Evolutionary conservation across 1,140 invertebrate genomes (phyloP), one percentile per base, ranked within the genome.

Genomic region (Diorhabda carinulata): DNA sequence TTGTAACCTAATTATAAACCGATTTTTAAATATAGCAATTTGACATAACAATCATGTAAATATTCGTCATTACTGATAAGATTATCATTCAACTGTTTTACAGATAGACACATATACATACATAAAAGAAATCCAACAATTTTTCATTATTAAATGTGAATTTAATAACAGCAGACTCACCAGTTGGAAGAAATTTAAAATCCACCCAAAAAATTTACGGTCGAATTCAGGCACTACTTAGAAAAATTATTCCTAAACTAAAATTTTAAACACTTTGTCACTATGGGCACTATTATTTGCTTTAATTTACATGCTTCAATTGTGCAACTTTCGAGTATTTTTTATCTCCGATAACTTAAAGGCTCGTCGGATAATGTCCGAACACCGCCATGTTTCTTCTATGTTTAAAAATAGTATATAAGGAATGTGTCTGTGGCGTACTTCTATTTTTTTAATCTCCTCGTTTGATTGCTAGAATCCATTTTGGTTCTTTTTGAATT

Each of bases 1-100:
- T 73, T 71, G 66, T 73, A 73, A 73, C 73, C 73, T 74, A 74
- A 73, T 73, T 73, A 73, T 73, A 73, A 72, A 70, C 69, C 61
- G 41, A 66, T 63, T 40, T 57, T 68, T 45, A 68, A 71, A 74
- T 73, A 71, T 70, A 70, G 52, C 57, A 56, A 58, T 71, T 74
- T 67, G 64, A 73, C 72, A 70, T 69, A 52, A 64, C 52, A 57
- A 52, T 52, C 47, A 52, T 52, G 47, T 52, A 52, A 52, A 70
- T 68, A 58, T 66, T 64, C 62, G 67, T 66, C 58, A 47, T 67
- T 61, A 66, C 67, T 3, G 47, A 52, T 52, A 52, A 52, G n/a
- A 52, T 52, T 52, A 52, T 52, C 47, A 4, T n/a, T 4, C 6
- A 52, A 52, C n/a, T 52, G 25, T 25, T 25, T 25, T 25, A 25